These are phyloP conservation scores for Euzetes globulus DNA, from an alignment of 2,888 invertebrate species.

Conservation along the genomic window DNA sequence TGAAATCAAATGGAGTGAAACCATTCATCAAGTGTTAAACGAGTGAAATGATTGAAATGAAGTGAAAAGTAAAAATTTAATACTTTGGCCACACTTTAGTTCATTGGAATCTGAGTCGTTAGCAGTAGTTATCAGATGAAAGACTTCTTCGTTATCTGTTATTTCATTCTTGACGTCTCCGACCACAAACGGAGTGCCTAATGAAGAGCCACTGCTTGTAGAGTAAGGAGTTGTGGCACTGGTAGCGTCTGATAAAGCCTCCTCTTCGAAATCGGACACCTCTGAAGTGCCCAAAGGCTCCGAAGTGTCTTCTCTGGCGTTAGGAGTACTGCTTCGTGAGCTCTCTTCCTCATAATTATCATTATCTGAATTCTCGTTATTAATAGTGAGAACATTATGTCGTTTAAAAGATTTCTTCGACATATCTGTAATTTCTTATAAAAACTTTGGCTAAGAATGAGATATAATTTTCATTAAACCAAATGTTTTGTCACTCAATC, in stretches of 20 bases:
- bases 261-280: constrained; percentile 23
- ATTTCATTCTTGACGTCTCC: constrained; percentile 20
- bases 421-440: not conserved
- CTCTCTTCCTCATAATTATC: constrained; percentile 14
- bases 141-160: constrained; percentile 12
- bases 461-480: not conserved
- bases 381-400: not conserved
- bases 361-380: not conserved
- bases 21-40: not conserved
- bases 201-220: not conserved
- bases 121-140: not conserved
- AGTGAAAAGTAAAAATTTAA: not conserved
- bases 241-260: constrained; percentile 8
- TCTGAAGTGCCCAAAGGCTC: constrained; percentile 14
- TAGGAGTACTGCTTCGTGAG: not conserved
- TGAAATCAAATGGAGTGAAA: not conserved
- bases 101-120: constrained; percentile 2
- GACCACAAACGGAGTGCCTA: constrained; percentile 3
- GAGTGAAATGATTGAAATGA: not conserved
- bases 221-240: constrained; percentile 11
- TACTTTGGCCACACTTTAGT: constrained; percentile 8
- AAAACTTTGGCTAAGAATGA: not conserved
- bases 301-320: constrained; percentile 1
- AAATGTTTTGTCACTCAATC: not conserved
- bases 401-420: not conserved